These are phyloP conservation scores for Rhagologus leucostigma DNA, from an alignment of 2,113 vertebrate species.

Conservation along the genomic window DNA sequence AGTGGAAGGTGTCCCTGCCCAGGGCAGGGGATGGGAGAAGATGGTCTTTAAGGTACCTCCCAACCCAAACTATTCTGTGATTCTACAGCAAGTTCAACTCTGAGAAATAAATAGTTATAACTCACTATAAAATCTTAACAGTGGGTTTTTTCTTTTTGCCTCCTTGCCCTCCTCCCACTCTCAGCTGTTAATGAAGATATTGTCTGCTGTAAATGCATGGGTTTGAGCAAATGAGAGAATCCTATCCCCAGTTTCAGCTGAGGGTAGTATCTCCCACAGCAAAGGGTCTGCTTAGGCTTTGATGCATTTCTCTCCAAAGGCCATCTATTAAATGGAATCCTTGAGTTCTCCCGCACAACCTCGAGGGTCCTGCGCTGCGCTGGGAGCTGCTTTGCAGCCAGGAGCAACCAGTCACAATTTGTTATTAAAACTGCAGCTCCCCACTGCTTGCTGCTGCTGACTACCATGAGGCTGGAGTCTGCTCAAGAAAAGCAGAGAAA, in stretches of 20 bases:
- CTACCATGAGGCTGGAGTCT: neutral
- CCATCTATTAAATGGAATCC: conserved; percentile 25
- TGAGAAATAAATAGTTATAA: neutral
- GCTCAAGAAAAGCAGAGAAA: conserved; percentile 45
- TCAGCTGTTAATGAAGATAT: neutral
- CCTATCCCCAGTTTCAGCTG: neutral
- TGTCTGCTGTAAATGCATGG: neutral
- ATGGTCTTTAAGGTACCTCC: too few species aligned
- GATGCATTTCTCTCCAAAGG: conserved; percentile 18
- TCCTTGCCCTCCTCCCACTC: neutral
- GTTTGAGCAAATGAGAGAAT: neutral
- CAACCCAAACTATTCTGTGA: neutral
- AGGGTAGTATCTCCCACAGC: conserved; percentile 34
- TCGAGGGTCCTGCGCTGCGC: conserved; percentile 12
- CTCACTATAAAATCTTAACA: neutral
- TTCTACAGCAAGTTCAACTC: neutral
- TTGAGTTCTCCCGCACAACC: neutral
- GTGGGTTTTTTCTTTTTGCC: neutral
- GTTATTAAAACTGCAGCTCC: conserved; percentile 49
- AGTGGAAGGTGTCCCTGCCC: neutral
- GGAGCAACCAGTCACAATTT: conserved; percentile 30
- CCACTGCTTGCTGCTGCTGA: conserved; percentile 9
- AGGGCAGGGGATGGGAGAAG: rapidly evolving
- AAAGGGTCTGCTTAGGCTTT: conserved; percentile 32
- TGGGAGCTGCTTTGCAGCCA: conserved; percentile 36